phyloP scores from a whole-genome alignment of 2,888 invertebrate genomes.

The Lycaena phlaeas region DNA sequence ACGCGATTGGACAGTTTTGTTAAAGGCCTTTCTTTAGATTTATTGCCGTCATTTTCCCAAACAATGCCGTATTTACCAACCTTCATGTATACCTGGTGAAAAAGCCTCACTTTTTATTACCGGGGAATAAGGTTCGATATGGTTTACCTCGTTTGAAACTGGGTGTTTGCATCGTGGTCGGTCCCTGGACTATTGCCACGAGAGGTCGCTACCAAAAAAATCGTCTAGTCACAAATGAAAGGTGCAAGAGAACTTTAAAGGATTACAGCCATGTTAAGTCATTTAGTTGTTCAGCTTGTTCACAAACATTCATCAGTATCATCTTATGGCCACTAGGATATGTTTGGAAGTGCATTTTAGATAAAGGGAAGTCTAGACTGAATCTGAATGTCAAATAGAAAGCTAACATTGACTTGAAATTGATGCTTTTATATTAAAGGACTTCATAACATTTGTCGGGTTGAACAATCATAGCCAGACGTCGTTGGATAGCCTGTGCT shows the following conservation, averaged over 20 bases:
- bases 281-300: too few relatives aligned
- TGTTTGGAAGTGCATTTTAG: too few relatives aligned
- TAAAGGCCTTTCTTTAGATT: conserved; percentile 51
- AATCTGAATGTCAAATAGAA: too few relatives aligned
- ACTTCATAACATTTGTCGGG: too few relatives aligned
- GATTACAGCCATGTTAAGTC: background rate
- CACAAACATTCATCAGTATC: too few relatives aligned
- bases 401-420: too few relatives aligned
- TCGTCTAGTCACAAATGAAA: conserved; percentile 47
- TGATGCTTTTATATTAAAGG: too few relatives aligned
- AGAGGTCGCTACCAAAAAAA: conserved; percentile 44
- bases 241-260: conserved; percentile 33
- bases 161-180: conserved; percentile 24
- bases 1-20: conserved; percentile 44
- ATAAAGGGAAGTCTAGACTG: too few relatives aligned
- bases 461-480: too few relatives aligned
- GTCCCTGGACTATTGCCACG: conserved; percentile 53
- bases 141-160: conserved; percentile 11
- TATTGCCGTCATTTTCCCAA: conserved; percentile 60
- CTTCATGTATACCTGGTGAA: conserved; percentile 20
- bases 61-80: conserved; percentile 41
- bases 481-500: too few relatives aligned
- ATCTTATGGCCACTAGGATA: too few relatives aligned
- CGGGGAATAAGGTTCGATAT: conserved; percentile 26
- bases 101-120: conserved; percentile 21